These are phyloP conservation scores for Megaceryle alcyon DNA, from an alignment of 2,797 vertebrate species.

Conservation along the genomic window DNA sequence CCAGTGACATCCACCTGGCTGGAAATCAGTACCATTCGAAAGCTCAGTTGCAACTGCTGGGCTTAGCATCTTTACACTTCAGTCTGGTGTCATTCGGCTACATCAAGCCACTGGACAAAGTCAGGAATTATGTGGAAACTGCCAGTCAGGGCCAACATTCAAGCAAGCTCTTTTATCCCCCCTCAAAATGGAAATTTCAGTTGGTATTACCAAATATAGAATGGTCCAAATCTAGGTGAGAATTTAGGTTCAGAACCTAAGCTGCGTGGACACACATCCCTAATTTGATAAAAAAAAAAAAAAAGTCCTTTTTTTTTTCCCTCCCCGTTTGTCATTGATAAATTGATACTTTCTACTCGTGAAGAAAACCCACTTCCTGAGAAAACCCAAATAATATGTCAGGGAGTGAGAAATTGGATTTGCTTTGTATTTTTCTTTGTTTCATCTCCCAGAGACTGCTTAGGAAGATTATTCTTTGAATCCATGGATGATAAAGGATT, in stretches of 20 bases:
- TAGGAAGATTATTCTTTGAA: neutral
- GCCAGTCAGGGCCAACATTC: neutral
- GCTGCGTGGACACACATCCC: neutral
- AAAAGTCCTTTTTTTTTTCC: neutral
- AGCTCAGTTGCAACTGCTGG: neutral
- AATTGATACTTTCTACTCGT: neutral
- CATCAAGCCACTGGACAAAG: neutral
- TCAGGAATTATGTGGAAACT: neutral
- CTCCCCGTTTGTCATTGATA: neutral
- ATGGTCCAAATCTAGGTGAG: neutral
- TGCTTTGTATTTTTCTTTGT: neutral
- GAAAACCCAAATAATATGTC: neutral
- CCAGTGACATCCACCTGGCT: neutral
- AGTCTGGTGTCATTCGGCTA: neutral
- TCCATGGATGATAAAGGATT: neutral
- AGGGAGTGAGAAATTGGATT: neutral
- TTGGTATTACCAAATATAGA: neutral
- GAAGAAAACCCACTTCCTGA: neutral
- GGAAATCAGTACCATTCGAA: neutral
- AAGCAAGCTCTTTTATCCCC: neutral
- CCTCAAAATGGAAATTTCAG: neutral
- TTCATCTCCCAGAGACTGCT: neutral
- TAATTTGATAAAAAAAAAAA: neutral
- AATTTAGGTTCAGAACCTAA: neutral
- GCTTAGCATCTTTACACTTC: neutral